Evolutionary conservation across 2,888 invertebrate species (phyloP).

Genomic region (Crossocerus cetratus): DNA sequence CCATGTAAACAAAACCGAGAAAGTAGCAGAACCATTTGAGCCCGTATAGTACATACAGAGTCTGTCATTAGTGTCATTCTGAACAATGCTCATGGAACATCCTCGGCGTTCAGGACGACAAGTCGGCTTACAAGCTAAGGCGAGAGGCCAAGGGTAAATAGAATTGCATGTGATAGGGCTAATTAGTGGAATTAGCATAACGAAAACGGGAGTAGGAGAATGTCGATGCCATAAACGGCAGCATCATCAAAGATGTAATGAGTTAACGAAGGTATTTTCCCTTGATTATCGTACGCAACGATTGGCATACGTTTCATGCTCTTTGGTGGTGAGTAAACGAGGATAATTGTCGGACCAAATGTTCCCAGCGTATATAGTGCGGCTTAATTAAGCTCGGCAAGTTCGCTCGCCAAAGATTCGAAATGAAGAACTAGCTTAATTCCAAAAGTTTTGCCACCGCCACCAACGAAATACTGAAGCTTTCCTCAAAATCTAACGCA

Average conservation of each 20-base stretch:
- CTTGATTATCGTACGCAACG: slow-evolving; percentile 27
- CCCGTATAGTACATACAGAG: too few species aligned
- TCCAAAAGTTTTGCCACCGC: too few species aligned
- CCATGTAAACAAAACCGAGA: too few species aligned
- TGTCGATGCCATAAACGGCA: background rate
- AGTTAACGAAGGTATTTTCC: slow-evolving; percentile 39
- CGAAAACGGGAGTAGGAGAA: background rate
- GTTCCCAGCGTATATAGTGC: background rate
- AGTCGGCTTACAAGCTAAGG: background rate
- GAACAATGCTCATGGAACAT: too few species aligned
- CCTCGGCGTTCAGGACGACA: too few species aligned
- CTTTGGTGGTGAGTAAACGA: background rate
- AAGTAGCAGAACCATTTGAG: too few species aligned
- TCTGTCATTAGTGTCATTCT: too few species aligned
- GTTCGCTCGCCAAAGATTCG: background rate
- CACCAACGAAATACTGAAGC: background rate
- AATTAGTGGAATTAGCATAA: slow-evolving; percentile 21
- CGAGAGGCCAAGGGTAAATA: slow-evolving; percentile 32
- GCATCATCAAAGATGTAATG: slow-evolving; percentile 15
- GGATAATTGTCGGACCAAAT: slow-evolving; percentile 7
- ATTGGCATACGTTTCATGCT: slow-evolving; percentile 18
- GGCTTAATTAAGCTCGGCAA: slow-evolving; percentile 34
- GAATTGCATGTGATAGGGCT: slow-evolving; percentile 28
- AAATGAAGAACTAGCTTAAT: too few species aligned
- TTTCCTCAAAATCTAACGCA: background rate